Conservation (phyloP, 2,888 invertebrate genomes). For the Hydriomena furcata region DNA sequence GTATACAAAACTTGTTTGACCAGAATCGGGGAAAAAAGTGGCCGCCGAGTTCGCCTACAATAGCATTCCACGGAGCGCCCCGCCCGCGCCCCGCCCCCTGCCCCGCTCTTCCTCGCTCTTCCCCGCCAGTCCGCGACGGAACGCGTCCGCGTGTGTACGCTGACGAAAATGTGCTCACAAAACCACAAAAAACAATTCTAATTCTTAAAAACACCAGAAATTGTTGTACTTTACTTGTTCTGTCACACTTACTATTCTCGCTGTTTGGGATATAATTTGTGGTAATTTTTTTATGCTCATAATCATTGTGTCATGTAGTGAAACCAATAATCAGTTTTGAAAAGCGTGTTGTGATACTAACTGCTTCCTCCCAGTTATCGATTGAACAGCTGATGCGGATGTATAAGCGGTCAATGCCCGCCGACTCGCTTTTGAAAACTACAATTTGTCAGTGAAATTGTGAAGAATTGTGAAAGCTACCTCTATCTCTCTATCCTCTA, state of each 20-base stretch:
- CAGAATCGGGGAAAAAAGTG: conserved; percentile 76
- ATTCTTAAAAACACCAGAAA: conserved; percentile 35
- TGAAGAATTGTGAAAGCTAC: conserved; percentile 8
- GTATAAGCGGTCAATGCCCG: conserved; percentile 51
- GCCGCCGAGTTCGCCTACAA: conserved; percentile 80
- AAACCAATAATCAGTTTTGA: conserved; percentile 55
- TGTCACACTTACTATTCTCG: conserved; percentile 26
- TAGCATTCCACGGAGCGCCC: conserved; percentile 74
- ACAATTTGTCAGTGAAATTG: conserved; percentile 17
- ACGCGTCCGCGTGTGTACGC: conserved; percentile 65
- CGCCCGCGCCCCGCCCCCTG: conserved; percentile 70
- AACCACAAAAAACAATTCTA: conserved; percentile 52
- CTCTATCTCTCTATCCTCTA: too few relatives aligned
- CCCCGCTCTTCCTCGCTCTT: conserved; percentile 46
- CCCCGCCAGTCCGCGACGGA: conserved; percentile 65
- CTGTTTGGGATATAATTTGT: conserved; percentile 7
- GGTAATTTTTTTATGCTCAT: neutral
- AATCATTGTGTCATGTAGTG: conserved; percentile 43
- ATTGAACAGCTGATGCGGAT: conserved; percentile 78
- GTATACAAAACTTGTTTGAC: conserved; percentile 83
- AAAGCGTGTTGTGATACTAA: conserved; percentile 58
- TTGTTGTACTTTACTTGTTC: conserved; percentile 35
- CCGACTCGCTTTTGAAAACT: too few relatives aligned
- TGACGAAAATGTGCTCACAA: conserved; percentile 47
- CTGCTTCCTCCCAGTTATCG: conserved; percentile 64